Base-by-base conservation (phyloP, 2,888 invertebrate species). In the Griposia aprilina region DNA sequence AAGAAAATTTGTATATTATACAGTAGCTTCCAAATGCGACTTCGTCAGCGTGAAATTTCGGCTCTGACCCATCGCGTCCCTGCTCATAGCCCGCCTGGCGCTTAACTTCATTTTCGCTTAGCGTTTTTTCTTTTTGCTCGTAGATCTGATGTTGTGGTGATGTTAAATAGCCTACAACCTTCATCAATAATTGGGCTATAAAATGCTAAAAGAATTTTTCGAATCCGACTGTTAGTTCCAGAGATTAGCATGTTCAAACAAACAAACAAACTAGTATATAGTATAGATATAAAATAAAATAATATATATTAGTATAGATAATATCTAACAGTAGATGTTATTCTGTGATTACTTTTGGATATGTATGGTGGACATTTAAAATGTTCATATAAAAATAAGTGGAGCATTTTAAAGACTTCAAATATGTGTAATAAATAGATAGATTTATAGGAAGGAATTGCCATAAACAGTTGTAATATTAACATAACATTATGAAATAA, bases 361-460 rank as follows among this genome's bases (percentile, higher is more conserved):
- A 81, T 72, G 63, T 36, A 63, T 50, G 45, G 13, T 41, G 48
- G 11, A 15, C n/a, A 57, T 52, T 0, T n/a, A 57, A 55, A 65
- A 52, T 66, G 41, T 41, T 72, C 41, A 50, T 76, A 30, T 65
- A 69, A 77, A 82, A 78, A 74, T 71, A 77, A 60, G 7, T 41
- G 17, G 41, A 82, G 69, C 55, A 73, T 66, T 77, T 55, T 41
- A 59, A 57, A 67, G 11, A 48, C 26, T 60, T 77, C 7, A 60
- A 65, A 68, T 59, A 68, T 63, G 30, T 66, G 23, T 20, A 26
- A 17, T 66, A 50, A n/a, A 50, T 45, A 48, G 15, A 3, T 30
- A 26, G 20, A 48, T 67, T 30, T 62, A 52, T 36, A 30, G n/a
- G 50, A 30, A 57, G 15, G n/a, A 67, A 62, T 55, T 70, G 55